Percentiles rank a stretch among this genome's conserved stretches.
Evolutionary conservation across 2,797 vertebrate species (phyloP).

Genomic region (Centropyge bicolor): DNA sequence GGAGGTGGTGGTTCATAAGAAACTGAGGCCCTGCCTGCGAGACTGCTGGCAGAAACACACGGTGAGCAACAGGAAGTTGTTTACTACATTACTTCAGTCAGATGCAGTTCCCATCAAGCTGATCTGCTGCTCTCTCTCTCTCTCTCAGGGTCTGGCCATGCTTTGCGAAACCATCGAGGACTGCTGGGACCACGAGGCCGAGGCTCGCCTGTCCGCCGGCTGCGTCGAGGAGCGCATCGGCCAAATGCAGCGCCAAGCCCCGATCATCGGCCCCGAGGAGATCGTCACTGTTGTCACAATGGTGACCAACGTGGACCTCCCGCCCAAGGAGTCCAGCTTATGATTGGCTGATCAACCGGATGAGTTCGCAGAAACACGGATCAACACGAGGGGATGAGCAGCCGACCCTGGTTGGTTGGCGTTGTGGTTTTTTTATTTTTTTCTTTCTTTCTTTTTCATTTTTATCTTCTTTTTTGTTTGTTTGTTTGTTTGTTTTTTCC

Average conservation of each 20-base stretch:
- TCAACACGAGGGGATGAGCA: conserved; percentile 47
- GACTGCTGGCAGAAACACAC: conserved; percentile 98
- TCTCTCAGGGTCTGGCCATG: conserved; percentile 92
- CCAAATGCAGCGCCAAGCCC: conserved; percentile 96
- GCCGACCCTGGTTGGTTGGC: conserved; percentile 80
- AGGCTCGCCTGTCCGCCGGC: conserved; percentile 95
- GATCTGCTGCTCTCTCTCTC: neutral
- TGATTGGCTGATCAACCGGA: conserved; percentile 86
- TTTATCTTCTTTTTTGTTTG: conserved; percentile 1
- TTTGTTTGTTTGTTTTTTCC: conserved; percentile 5
- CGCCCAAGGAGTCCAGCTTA: conserved; percentile 99
- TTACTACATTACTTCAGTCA: no score
- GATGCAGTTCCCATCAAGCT: no score
- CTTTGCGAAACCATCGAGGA: conserved; percentile 98
- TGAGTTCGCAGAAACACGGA: conserved; percentile 36
- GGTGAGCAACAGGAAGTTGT: conserved; percentile 81
- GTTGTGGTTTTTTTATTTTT: neutral
- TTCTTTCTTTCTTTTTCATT: conserved; percentile 8
- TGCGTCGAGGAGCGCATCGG: conserved; percentile 96
- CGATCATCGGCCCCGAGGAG: conserved; percentile 94
- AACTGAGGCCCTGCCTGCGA: conserved; percentile 93
- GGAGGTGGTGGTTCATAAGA: conserved; percentile 98
- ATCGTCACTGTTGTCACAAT: conserved; percentile 98
- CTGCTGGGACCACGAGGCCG: conserved; percentile 99
- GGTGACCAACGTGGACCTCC: conserved; percentile 99